A percentile compares a stretch with the other conserved stretches of the same genome.
These are phyloP conservation scores for Ornithoptera alexandrae DNA, from an alignment of 2,888 invertebrate genomes.

Conservation along the genomic window DNA sequence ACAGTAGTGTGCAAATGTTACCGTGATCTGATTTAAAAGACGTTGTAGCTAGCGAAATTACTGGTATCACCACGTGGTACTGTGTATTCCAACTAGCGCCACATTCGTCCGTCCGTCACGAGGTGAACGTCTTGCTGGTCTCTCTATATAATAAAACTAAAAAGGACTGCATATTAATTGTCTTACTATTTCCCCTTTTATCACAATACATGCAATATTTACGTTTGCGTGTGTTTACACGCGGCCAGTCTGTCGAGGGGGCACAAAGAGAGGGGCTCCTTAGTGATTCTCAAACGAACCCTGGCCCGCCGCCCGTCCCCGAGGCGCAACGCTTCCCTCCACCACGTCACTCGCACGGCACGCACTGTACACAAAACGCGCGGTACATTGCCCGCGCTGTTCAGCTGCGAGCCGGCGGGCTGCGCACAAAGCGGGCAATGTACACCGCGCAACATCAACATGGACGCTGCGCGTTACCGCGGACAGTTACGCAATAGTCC, in stretches of 20 bases:
- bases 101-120: too few relatives aligned
- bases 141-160: too few relatives aligned
- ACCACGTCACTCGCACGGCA: slow-evolving; percentile 31
- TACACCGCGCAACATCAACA: slow-evolving; percentile 27
- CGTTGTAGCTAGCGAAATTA: too few relatives aligned
- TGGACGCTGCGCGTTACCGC: slow-evolving; percentile 24
- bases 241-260: slow-evolving; percentile 33
- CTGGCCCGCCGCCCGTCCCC: slow-evolving; percentile 31
- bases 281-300: slow-evolving; percentile 26
- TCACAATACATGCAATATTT: slow-evolving; percentile 34
- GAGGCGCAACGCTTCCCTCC: slow-evolving; percentile 32
- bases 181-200: background rate
- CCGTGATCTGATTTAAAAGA: too few relatives aligned
- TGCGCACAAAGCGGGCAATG: slow-evolving; percentile 15
- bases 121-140: too few relatives aligned
- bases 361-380: slow-evolving; percentile 28
- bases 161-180: too few relatives aligned
- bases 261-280: slow-evolving; percentile 33
- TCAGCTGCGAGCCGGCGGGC: slow-evolving; percentile 12
- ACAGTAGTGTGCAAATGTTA: too few relatives aligned
- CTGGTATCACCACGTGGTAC: too few relatives aligned
- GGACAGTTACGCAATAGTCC: slow-evolving; percentile 27
- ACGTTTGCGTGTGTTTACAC: slow-evolving; percentile 33
- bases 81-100: too few relatives aligned
- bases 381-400: slow-evolving; percentile 19